phyloP scores from a whole-genome alignment of 2,113 vertebrate species.

The Pedionomus torquatus region DNA sequence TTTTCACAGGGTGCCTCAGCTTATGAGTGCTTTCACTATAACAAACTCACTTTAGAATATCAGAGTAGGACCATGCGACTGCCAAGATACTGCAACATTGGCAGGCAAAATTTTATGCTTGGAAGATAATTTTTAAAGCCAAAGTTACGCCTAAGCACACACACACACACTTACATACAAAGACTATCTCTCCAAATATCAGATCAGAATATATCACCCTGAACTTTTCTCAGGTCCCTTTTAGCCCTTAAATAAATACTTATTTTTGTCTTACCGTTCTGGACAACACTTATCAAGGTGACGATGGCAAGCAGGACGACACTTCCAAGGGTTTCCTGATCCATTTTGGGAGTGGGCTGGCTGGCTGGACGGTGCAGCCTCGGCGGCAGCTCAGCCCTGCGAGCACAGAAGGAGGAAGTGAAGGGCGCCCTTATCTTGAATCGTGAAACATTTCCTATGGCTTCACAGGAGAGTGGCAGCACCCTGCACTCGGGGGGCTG shows the following conservation, averaged over 20 bases:
- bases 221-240: background rate
- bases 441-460: constrained; percentile 51
- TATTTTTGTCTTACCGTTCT: constrained; percentile 85
- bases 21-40: background rate
- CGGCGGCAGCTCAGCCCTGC: background rate
- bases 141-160: background rate
- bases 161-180: background rate
- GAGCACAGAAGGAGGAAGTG: constrained; percentile 71
- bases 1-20: background rate
- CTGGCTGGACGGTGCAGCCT: background rate
- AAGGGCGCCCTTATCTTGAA: constrained; percentile 44
- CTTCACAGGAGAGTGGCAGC: background rate
- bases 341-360: constrained; percentile 69
- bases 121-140: background rate
- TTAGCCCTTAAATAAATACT: background rate
- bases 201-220: background rate
- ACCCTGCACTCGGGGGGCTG: background rate
- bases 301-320: constrained; percentile 85
- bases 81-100: background rate
- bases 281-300: constrained; percentile 88
- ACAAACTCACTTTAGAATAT: background rate
- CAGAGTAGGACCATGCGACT: background rate
- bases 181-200: background rate
- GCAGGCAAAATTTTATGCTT: background rate
- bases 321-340: constrained; percentile 79